These are phyloP conservation scores for Crocuta crocuta DNA, from an alignment of 2,113 vertebrate species.

Conservation along the genomic window DNA sequence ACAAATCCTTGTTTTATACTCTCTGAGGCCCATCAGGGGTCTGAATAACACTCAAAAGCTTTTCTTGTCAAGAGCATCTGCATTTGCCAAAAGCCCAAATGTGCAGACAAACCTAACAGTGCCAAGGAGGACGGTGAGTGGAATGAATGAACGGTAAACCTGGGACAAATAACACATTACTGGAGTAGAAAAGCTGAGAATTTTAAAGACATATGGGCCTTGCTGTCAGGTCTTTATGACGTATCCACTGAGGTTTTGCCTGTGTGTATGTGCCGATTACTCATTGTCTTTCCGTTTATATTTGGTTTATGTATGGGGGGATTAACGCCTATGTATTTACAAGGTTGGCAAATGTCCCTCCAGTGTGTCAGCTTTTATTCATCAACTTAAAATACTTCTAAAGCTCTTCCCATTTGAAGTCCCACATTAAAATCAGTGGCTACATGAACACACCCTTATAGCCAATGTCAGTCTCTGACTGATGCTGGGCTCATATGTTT, in stretches of 20 bases:
- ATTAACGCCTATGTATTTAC: constrained; percentile 74
- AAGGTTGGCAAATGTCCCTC: constrained; percentile 72
- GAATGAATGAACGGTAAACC: constrained; percentile 24
- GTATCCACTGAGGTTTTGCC: constrained; percentile 54
- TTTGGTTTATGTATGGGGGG: constrained; percentile 58
- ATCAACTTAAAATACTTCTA: constrained; percentile 72
- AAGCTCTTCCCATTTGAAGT: constrained; percentile 58
- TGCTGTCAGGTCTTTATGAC: constrained; percentile 66
- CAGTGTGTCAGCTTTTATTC: constrained; percentile 75
- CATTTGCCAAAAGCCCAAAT: constrained; percentile 60
- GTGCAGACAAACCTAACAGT: constrained; percentile 22
- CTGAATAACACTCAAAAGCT: constrained; percentile 63
- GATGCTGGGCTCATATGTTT: constrained; percentile 23
- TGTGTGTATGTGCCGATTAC: constrained; percentile 64
- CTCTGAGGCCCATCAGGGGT: constrained; percentile 57
- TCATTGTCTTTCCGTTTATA: constrained; percentile 78
- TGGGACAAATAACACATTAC: constrained; percentile 51
- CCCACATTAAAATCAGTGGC: constrained; percentile 34
- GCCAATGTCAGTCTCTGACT: constrained; percentile 17
- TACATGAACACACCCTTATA: constrained; percentile 61
- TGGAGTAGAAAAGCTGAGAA: constrained; percentile 53
- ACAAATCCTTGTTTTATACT: constrained; percentile 72
- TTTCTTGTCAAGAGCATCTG: constrained; percentile 55
- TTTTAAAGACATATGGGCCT: constrained; percentile 66
- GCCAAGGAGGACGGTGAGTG: constrained; percentile 54